phyloP scores from a whole-genome alignment of 2,888 invertebrate genomes.

The Xiphydria camelus region DNA sequence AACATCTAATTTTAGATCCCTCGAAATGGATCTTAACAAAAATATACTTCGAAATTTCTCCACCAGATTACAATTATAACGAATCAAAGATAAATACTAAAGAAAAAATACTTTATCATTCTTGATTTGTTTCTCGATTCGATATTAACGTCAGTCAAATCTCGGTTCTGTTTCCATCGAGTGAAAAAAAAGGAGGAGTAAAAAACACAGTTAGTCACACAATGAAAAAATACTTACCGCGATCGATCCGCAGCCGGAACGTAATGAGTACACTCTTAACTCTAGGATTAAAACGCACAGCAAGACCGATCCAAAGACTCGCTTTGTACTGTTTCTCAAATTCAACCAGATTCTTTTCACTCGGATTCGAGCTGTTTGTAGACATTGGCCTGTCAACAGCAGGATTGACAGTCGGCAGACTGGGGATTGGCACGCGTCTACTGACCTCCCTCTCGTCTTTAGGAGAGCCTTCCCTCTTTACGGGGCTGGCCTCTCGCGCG shows the following conservation, averaged over 20 bases:
- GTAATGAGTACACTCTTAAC: conserved; percentile 11
- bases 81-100: no score
- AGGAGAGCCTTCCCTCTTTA: conserved; percentile 42
- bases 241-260: neutral
- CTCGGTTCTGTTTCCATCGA: no score
- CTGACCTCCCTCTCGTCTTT: conserved; percentile 57
- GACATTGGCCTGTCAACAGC: conserved; percentile 47
- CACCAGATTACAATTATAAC: no score
- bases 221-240: conserved; percentile 23
- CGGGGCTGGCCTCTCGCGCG: conserved; percentile 5
- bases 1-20: no score
- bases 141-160: no score
- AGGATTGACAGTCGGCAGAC: conserved; percentile 31
- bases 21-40: no score
- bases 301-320: conserved; percentile 10
- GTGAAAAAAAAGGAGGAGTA: conserved; percentile 1
- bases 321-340: conserved; percentile 6
- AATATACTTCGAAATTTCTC: no score
- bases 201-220: conserved; percentile 12
- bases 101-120: no score
- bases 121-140: no score
- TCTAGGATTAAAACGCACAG: conserved; percentile 18
- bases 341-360: neutral
- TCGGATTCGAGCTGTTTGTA: conserved; percentile 47
- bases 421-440: conserved; percentile 41